A percentile compares a stretch with the other conserved stretches of the same genome.
Evolutionary conservation across 2,888 invertebrate genomes (phyloP).

Genomic region (Mesoligia furuncula): DNA sequence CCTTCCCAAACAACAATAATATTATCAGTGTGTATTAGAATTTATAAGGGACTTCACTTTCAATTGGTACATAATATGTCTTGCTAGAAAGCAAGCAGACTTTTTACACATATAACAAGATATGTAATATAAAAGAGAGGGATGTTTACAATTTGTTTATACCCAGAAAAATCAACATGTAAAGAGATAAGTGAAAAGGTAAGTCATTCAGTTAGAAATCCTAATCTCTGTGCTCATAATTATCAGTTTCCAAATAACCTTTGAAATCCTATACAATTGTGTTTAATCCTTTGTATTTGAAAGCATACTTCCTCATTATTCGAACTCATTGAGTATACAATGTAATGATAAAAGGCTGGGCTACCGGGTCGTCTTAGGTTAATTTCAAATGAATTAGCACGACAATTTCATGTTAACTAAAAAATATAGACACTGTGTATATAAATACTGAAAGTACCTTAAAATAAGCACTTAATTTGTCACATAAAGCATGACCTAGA

Average conservation of each 20-base stretch:
- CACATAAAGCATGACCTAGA: background rate
- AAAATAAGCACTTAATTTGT: background rate
- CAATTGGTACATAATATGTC: background rate
- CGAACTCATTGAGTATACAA: background rate
- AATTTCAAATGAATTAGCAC: background rate
- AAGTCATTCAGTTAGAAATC: constrained; percentile 17
- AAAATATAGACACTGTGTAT: background rate
- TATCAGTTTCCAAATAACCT: constrained; percentile 9
- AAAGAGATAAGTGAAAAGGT: background rate
- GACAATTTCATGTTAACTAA: background rate
- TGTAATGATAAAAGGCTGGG: background rate
- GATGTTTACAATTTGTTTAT: background rate
- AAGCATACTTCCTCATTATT: background rate
- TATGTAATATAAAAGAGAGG: constrained; percentile 12
- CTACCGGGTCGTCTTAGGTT: too few relatives aligned
- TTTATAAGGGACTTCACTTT: background rate
- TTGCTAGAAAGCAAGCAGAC: background rate
- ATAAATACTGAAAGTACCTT: background rate
- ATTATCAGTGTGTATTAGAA: constrained; percentile 16
- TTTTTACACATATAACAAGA: background rate
- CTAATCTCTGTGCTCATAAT: background rate
- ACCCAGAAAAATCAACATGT: background rate
- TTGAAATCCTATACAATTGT: background rate
- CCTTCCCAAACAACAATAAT: constrained; percentile 48
- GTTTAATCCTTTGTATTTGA: background rate